Evolutionary conservation across 1,140 invertebrate species (phyloP), one percentile per base, ranked within the genome.

Genomic region (Camponotus pennsylvanicus): DNA sequence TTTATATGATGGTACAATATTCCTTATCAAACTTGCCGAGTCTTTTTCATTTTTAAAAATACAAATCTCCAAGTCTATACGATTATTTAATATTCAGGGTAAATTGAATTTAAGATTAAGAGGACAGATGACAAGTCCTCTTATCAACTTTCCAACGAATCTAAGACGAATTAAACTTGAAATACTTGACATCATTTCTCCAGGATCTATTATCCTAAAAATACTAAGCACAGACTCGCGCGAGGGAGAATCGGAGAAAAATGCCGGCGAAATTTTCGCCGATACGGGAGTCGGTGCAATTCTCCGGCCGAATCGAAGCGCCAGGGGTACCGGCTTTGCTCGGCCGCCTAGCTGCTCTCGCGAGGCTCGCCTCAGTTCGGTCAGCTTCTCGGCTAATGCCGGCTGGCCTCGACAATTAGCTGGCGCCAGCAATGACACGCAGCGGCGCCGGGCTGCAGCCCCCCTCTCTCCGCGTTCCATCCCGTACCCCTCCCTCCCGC

Each of bases 361-460:
- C 57, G 55, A 21, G 40, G 71, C 75, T 92, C 90, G 87, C 77
- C 59, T 91, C 76, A 87, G 90, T 93, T 92, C 89, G 92, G 90
- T 92, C 88, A 91, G 91, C 88, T 89, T 89, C 89, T 93, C 93
- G 93, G 92, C 91, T 93, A 91, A 93, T 91, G 92, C 92, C 92
- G 93, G 92, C 92, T 94, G 93, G 93, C 93, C 93, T 94, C 93
- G 93, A 93, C 93, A 93, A 94, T 93, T 94, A 93, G 93, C 93
- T 94, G 93, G 93, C 93, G 93, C 93, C 93, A 93, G 93, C 93
- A 94, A 92, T 94, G 93, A 93, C 93, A 93, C 92, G 93, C 90
- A 93, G 93, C 92, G 93, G 92, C 93, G 92, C 91, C 92, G 92
- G 86, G 82, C 64, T 67, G 85, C 76, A 77, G 66, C 52, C 88